These are phyloP conservation scores for Macaria liturata DNA, from an alignment of 2,888 invertebrate species.

Conservation along the genomic window DNA sequence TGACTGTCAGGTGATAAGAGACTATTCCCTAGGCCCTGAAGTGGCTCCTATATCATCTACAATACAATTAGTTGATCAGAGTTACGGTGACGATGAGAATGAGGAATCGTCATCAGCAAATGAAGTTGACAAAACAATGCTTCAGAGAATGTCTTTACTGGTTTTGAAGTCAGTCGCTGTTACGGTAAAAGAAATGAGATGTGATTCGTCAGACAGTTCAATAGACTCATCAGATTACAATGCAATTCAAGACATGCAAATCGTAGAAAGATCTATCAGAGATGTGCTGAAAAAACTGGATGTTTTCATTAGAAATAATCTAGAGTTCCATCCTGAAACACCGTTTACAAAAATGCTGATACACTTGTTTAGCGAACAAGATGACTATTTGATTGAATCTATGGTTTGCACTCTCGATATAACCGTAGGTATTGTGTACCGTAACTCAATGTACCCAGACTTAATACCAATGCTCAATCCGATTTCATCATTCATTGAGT, in stretches of 20 bases:
- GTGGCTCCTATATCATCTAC: constrained; percentile 61
- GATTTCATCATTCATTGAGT: constrained; percentile 93
- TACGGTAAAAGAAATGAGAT: constrained; percentile 94
- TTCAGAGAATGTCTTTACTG: constrained; percentile 93
- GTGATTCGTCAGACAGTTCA: constrained; percentile 93
- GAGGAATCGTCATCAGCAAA: constrained; percentile 67
- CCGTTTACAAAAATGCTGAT: constrained; percentile 94
- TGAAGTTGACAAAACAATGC: constrained; percentile 89
- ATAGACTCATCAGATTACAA: constrained; percentile 93
- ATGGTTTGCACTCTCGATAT: constrained; percentile 96
- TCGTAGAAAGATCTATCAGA: constrained; percentile 92
- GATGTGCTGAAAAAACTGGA: constrained; percentile 93
- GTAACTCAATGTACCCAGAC: constrained; percentile 91
- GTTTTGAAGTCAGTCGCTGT: constrained; percentile 95
- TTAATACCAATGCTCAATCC: constrained; percentile 93
- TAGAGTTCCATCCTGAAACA: constrained; percentile 94
- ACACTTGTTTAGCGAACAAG: constrained; percentile 94
- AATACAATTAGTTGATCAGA: constrained; percentile 72
- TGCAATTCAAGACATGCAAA: constrained; percentile 94
- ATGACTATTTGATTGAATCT: constrained; percentile 94
- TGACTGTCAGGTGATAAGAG: constrained; percentile 64
- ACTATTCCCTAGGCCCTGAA: constrained; percentile 67
- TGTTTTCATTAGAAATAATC: constrained; percentile 89
- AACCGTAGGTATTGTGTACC: constrained; percentile 92
- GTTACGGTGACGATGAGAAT: constrained; percentile 72